Evolutionary conservation across 2,113 vertebrate species (phyloP), one percentile per base, ranked within the genome.

Genomic region (Puffinus mauretanicus): DNA sequence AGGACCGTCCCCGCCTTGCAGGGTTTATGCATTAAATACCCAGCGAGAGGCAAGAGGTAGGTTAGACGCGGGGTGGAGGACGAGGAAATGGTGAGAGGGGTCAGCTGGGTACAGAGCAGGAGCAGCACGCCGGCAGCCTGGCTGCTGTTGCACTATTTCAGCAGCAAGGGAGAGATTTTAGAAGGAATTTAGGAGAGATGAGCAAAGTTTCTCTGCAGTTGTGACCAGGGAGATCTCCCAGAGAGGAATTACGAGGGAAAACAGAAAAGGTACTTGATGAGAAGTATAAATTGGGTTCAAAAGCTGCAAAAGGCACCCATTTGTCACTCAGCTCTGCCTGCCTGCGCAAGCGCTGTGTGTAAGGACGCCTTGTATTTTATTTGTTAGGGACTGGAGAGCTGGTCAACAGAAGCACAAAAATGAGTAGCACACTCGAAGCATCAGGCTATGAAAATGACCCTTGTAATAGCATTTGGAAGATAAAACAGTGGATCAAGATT

Each of bases 91-190:
- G 27, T 70, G 64, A 62, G 32, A 60, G 16, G 22, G 55, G 46
- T 66, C 85, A 85, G 40, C 65, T 58, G 44, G 47, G 44, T 38
- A 24, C 51, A 16, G 5, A 64, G 83, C 3, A 5, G 64, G 26
- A 1, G 0, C 18, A 30, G 44, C 22, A n/a, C 1, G 0, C 20
- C 3, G 3, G 32, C 72, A 73, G 69, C 46, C n/a, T 78, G 55
- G 22, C 72, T 46, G 52, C 36, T 90, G 6, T n/a, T 40, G 71
- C 14, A 8, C 20, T 79, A 3, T 57, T 86, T 82, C 70, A 82
- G 58, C 52, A 67, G 38, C 46, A 91, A 44, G 16, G 54, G 40
- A 77, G 49, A 82, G 44, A 26, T 69, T 65, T 82, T 34, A 52
- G 62, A 67, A 72, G 49, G 78, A 62, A 58, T 71, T 90, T 32